Evolutionary conservation across 2,888 invertebrate genomes (phyloP).

Genomic region (Synanthedon myopaeformis): DNA sequence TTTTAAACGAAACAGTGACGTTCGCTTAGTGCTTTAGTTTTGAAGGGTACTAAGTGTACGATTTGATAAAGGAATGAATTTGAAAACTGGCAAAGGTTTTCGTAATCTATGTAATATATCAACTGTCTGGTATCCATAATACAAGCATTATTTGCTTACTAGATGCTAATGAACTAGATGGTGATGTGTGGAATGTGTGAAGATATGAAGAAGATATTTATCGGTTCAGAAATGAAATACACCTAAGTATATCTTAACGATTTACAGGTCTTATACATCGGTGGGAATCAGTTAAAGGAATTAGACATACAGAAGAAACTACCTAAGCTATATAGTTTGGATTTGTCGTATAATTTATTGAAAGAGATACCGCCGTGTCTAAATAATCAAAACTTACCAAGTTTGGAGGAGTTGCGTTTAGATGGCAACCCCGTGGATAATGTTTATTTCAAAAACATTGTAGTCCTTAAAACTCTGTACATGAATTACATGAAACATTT

Average conservation of each 20-base stretch:
- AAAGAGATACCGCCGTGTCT: slow-evolving; percentile 53
- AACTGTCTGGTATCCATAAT: too few species aligned
- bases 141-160: too few species aligned
- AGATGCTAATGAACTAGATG: too few species aligned
- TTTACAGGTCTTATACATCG: slow-evolving; percentile 55
- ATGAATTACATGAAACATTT: slow-evolving; percentile 48
- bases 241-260: neutral
- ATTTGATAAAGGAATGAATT: too few species aligned
- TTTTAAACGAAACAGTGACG: too few species aligned
- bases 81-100: too few species aligned
- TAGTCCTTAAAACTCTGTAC: slow-evolving; percentile 51
- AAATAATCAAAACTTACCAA: slow-evolving; percentile 50
- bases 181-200: too few species aligned
- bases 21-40: too few species aligned
- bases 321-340: slow-evolving; percentile 51
- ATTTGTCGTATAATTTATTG: slow-evolving; percentile 64
- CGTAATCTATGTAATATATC: too few species aligned
- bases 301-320: slow-evolving; percentile 53
- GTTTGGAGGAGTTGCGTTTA: slow-evolving; percentile 56
- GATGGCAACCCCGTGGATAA: slow-evolving; percentile 63
- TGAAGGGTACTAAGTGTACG: too few species aligned
- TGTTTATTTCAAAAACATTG: slow-evolving; percentile 56
- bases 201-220: too few species aligned
- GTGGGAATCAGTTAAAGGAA: slow-evolving; percentile 55
- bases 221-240: too few species aligned